Evolutionary conservation across 2,888 invertebrate species (phyloP).

Genomic region (Arge pagana): DNA sequence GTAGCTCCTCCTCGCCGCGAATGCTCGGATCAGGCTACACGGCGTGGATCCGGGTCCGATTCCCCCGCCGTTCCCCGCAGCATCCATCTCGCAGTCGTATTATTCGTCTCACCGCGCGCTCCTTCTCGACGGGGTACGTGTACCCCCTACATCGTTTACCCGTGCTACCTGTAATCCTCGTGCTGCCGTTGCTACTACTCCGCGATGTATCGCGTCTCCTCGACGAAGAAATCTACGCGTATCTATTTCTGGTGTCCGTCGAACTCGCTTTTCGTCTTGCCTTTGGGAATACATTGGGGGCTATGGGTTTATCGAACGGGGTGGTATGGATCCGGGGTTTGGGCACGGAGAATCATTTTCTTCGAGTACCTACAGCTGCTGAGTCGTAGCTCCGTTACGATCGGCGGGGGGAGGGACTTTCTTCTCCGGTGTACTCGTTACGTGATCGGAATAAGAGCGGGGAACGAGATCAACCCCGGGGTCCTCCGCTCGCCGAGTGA

Average conservation of each 20-base stretch:
- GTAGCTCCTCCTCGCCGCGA: too few relatives aligned
- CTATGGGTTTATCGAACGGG: neutral
- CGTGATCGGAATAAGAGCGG: too few relatives aligned
- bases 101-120: slow-evolving; percentile 5
- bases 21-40: too few relatives aligned
- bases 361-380: too few relatives aligned
- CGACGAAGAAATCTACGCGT: slow-evolving; percentile 19
- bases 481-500: too few relatives aligned
- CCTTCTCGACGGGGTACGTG: slow-evolving; percentile 17
- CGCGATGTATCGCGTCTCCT: slow-evolving; percentile 26
- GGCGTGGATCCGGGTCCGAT: slow-evolving; percentile 36
- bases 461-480: too few relatives aligned
- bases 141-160: slow-evolving; percentile 22
- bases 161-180: too few relatives aligned
- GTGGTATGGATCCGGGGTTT: too few relatives aligned
- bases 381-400: too few relatives aligned
- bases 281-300: neutral
- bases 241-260: slow-evolving; percentile 15
- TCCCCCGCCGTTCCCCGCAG: slow-evolving; percentile 43
- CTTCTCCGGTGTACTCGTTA: too few relatives aligned
- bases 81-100: neutral
- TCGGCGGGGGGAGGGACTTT: too few relatives aligned
- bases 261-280: neutral
- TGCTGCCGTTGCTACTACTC: slow-evolving; percentile 25
- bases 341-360: too few relatives aligned